Evolutionary conservation across 2,797 vertebrate genomes (phyloP), one percentile per base, ranked within the genome.

Genomic region (Astyanax mexicanus): DNA sequence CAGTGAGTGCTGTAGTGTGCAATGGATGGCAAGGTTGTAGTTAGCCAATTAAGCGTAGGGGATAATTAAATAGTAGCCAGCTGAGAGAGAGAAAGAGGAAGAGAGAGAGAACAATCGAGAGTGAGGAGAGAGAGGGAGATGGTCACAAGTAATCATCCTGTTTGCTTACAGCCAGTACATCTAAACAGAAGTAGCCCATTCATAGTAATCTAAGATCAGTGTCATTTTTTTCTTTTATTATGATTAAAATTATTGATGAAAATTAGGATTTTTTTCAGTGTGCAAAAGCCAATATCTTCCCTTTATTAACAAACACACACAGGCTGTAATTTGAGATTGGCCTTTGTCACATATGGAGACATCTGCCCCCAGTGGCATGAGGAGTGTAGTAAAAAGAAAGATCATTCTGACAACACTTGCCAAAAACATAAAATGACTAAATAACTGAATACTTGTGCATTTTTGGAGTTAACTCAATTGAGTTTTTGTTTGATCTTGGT

Each of bases 291-390:
- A 58, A 54, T 40, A 6, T 45, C 21, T 5, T 19, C 19, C 21
- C 51, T 29, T 68, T 47, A 55, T 29, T 37, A 69, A 11, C 6
- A 35, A 32, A n/a, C 0, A 47, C 29, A n/a, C n/a, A n/a, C 5
- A 19, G 25, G 40, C 4, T 21, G n/a, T n/a, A n/a, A n/a, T n/a
- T n/a, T n/a, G n/a, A 78, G n/a, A 57, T 21, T 54, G 5, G 15
- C 45, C 19, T 68, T 19, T 38, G 52, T 49, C n/a, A n/a, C n/a
- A n/a, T 2, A 17, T 29, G 45, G 49, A 19, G 64, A 61, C 52
- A 64, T 76, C 69, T 79, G 79, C 81, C 76, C 75, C 81, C 65
- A 62, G 81, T 83, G 81, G 81, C 45, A 44, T 40, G 51, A 70
- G 45, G 3, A 66, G n/a, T 40, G 6, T 40, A 49, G 32, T 17